These are phyloP conservation scores for Montipora cactus DNA, from an alignment of 64 coral and sea anemone genomes.

Conservation along the genomic window DNA sequence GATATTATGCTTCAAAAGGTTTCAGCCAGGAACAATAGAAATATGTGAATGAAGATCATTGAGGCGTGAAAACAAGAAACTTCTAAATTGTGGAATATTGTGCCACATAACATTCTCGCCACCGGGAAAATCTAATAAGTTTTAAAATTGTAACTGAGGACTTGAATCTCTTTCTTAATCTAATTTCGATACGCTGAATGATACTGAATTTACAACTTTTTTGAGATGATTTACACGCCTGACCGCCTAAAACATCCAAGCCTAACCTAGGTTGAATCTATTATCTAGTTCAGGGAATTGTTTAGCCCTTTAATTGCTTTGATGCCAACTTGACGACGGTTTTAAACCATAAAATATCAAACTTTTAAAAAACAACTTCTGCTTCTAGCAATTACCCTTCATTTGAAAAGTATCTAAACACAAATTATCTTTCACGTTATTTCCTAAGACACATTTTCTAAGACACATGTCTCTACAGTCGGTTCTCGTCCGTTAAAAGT, in stretches of 20 bases:
- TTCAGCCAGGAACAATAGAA: constrained; percentile 71
- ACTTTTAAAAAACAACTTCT: constrained; percentile 26
- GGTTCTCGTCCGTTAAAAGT: background rate
- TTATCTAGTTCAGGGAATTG: constrained; percentile 45
- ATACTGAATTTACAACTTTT: background rate
- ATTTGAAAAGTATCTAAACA: too few relatives aligned
- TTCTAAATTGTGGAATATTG: background rate
- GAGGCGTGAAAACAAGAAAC: background rate
- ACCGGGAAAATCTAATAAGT: background rate
- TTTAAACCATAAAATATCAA: constrained; percentile 70
- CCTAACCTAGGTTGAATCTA: constrained; percentile 63
- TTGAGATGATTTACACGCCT: background rate
- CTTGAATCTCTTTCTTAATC: background rate
- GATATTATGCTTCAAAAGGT: constrained; percentile 1
- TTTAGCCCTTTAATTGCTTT: constrained; percentile 64
- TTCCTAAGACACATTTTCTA: too few relatives aligned
- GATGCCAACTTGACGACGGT: constrained; percentile 34
- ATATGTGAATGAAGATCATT: constrained; percentile 61
- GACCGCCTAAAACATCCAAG: constrained; percentile 38
- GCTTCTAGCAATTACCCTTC: background rate
- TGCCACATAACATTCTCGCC: constrained; percentile 23
- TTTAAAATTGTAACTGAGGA: background rate
- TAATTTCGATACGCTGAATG: constrained; percentile 21
- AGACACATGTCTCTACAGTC: too few relatives aligned
- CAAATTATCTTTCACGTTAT: background rate